Evolutionary conservation across 2,797 vertebrate species (phyloP), one percentile per base, ranked within the genome.

Genomic region (Tympanoctomys barrerae): DNA sequence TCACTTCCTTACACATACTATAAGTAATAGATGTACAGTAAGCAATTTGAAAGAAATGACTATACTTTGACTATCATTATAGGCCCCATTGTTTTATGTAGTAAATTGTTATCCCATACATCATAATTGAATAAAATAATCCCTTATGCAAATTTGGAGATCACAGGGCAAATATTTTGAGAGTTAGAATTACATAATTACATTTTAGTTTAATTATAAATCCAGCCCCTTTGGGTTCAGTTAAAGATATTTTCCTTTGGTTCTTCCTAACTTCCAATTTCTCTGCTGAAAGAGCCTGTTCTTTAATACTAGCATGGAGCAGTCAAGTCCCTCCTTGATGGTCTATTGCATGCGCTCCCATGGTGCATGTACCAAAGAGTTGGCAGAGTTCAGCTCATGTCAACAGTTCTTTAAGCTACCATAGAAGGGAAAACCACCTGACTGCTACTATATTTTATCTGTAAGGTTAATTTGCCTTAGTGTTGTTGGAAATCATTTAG

Each of bases 181-280:
- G 61, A 77, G 36, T 75, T 28, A 91, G 22, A 91, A 89, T 82
- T 64, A 78, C 85, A 66, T 31, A 19, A 12, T 33, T 64, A 36
- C 18, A n/a, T 61, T 26, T 84, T 90, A 80, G 31, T 94, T 96
- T 19, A 83, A 70, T 78, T 94, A 4, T n/a, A 96, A 94, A 87
- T 64, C 79, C 96, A 86, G 22, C 68, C 5, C 49, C 70, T 82
- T 91, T 66, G 73, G 61, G 61, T 77, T n/a, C 64, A 91, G 18
- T 66, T 83, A 59, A 79, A 87, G 80, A 42, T 73, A 1, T 2
- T 86, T 4, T 7, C 42, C 24, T 68, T 92, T 18, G 49, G 2
- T 86, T 85, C 64, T 93, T 5, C n/a, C 87, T 92, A 54, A 66
- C 70, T 89, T 2, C 70, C 2, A 73, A 4, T 79, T 75, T 94